These are phyloP conservation scores for Adelosebastes latens DNA, from an alignment of 2,797 vertebrate species.

Conservation along the genomic window DNA sequence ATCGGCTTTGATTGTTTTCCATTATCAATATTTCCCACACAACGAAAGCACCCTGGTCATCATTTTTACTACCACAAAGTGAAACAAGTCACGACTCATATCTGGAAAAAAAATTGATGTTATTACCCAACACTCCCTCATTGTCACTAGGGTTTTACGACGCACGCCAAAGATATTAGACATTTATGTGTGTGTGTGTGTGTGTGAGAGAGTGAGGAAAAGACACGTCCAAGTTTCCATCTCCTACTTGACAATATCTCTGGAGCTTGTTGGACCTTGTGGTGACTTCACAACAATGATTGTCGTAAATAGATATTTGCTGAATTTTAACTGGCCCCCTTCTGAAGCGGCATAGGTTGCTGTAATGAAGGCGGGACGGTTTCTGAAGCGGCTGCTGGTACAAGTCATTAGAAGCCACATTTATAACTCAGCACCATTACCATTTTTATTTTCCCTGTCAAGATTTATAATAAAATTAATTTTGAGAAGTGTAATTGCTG, in stretches of 20 bases:
- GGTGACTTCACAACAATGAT: slow-evolving; percentile 60
- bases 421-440: slow-evolving; percentile 64
- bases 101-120: slow-evolving; percentile 2
- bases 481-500: slow-evolving; percentile 77
- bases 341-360: slow-evolving; percentile 35
- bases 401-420: slow-evolving; percentile 62
- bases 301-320: slow-evolving; percentile 66
- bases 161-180: slow-evolving; percentile 38
- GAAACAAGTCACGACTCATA: slow-evolving; percentile 21
- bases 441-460: slow-evolving; percentile 74
- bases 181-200: background rate
- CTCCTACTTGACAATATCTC: slow-evolving; percentile 53
- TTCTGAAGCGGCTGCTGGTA: slow-evolving; percentile 49
- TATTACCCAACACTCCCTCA: slow-evolving; percentile 32
- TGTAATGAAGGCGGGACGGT: slow-evolving; percentile 1
- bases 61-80: slow-evolving; percentile 13
- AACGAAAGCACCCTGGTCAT: slow-evolving; percentile 3
- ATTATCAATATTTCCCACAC: slow-evolving; percentile 10
- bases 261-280: slow-evolving; percentile 57
- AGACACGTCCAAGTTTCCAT: slow-evolving; percentile 51
- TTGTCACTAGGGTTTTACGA: slow-evolving; percentile 26
- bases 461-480: slow-evolving; percentile 75
- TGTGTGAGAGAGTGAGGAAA: slow-evolving; percentile 17
- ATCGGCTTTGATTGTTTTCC: slow-evolving; percentile 11
- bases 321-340: slow-evolving; percentile 58